Evolutionary conservation across 2,797 vertebrate genomes (phyloP), one percentile per base, ranked within the genome.

Genomic region (Danio aesculapii): DNA sequence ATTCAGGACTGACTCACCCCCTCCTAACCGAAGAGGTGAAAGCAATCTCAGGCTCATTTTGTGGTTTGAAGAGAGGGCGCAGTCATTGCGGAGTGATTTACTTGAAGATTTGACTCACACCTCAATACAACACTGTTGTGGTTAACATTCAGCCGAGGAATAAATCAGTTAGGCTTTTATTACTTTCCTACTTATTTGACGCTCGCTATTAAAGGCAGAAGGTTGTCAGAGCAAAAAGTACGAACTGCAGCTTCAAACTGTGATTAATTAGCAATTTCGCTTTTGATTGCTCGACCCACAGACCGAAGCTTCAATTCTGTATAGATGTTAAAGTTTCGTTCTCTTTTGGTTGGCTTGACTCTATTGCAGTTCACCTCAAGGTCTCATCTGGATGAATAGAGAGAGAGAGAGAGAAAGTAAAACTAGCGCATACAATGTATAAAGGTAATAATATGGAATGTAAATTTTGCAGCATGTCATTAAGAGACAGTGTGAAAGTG

Each of bases 31-130:
- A 79, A 77, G 83, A 69, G 71, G 61, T 68, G 79, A 84, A 85
- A 62, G 76, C 82, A 87, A 84, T 87, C 83, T 81, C 82, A 84
- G 76, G 67, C 84, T 87, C 82, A 85, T 87, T 87, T 85, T 80
- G 68, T 77, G 64, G 79, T 71, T 77, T 82, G 79, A 67, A 58
- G 78, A 79, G 86, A 86, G 83, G 81, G 68, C 57, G 75, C 67
- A 85, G 76, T 81, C 77, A 79, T 72, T 63, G 75, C 71, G 44
- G 30, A 66, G 58, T 87, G 81, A 85, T 87, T 85, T 82, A 85
- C 84, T 87, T 81, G 69, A 81, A 76, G 79, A 76, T 82, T 84
- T 80, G 61, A 79, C 81, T 83, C 81, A 77, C 77, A 83, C 76
- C 78, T 86, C 85, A 81, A 69, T 77, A 83, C 64, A 69, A 69